Percentiles rank a stretch among this genome's conserved stretches.
Evolutionary conservation across 2,113 vertebrate genomes (phyloP).

Genomic region (Caranx ignobilis): DNA sequence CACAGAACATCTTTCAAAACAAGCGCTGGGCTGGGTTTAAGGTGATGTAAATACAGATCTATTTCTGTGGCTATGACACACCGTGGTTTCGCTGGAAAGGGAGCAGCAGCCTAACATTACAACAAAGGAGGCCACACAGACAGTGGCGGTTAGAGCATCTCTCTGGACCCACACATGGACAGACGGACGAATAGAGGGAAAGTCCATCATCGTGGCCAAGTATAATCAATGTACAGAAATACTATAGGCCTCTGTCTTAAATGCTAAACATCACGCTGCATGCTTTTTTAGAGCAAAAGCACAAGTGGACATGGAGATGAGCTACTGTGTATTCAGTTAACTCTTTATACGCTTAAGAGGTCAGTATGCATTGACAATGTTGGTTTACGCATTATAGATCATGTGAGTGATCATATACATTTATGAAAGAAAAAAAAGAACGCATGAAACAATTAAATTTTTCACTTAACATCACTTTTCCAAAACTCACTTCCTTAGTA

Average conservation of each 20-base stretch:
- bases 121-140: constrained; percentile 85
- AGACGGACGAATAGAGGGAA: constrained; percentile 36
- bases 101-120: constrained; percentile 78
- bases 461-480: neutral
- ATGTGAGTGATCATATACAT: neutral
- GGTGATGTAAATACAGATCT: constrained; percentile 83
- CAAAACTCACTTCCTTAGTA: neutral
- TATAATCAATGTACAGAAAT: constrained; percentile 44
- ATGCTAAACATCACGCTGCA: neutral
- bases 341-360: neutral
- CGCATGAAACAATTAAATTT: neutral
- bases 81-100: constrained; percentile 80
- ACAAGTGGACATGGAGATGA: constrained; percentile 9
- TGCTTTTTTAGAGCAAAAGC: constrained; percentile 30
- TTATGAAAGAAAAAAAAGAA: neutral
- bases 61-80: constrained; percentile 83
- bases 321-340: constrained; percentile 1
- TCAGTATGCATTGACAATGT: neutral
- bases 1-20: constrained; percentile 84
- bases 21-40: constrained; percentile 75
- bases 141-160: constrained; percentile 72
- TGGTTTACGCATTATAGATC: too few relatives aligned
- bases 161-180: constrained; percentile 65
- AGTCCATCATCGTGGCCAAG: constrained; percentile 33
- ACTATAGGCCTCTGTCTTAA: constrained; percentile 9